phyloP scores from a whole-genome alignment of 2,113 vertebrate species.

The Coptodon bakossiorum region DNA sequence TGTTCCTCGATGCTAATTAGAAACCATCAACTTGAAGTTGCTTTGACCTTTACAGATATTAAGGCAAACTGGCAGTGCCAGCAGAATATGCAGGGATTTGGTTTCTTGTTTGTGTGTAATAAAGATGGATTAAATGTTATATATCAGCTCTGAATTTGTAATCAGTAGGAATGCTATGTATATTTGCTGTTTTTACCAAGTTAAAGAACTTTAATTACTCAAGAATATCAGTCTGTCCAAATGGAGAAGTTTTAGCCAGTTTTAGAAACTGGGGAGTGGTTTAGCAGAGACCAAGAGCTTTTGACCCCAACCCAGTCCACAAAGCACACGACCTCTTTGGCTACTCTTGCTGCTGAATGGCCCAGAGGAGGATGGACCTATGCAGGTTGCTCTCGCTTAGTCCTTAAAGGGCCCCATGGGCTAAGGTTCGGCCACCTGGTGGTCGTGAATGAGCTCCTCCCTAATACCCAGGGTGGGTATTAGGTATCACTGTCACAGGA shows the following conservation, averaged over 20 bases:
- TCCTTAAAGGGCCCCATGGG: background rate
- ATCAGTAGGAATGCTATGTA: background rate
- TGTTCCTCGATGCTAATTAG: slow-evolving; percentile 28
- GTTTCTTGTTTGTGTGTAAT: background rate
- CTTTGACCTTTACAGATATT: slow-evolving; percentile 49
- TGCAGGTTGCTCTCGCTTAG: background rate
- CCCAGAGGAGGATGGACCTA: background rate
- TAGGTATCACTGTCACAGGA: background rate
- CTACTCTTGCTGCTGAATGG: background rate
- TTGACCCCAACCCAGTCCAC: background rate
- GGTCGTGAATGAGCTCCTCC: background rate
- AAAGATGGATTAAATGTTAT: background rate
- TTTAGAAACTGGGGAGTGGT: background rate
- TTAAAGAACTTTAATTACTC: background rate
- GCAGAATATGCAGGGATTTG: background rate
- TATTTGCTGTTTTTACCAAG: background rate
- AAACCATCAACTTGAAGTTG: slow-evolving; percentile 19
- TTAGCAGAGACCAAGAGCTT: background rate
- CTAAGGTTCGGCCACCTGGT: background rate
- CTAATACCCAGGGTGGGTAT: background rate
- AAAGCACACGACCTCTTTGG: background rate
- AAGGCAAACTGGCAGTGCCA: background rate
- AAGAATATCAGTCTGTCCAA: background rate
- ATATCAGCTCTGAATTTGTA: background rate
- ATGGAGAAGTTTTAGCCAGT: background rate